These are phyloP conservation scores for Sciurus carolinensis DNA, from an alignment of 2,797 vertebrate species.

Conservation along the genomic window DNA sequence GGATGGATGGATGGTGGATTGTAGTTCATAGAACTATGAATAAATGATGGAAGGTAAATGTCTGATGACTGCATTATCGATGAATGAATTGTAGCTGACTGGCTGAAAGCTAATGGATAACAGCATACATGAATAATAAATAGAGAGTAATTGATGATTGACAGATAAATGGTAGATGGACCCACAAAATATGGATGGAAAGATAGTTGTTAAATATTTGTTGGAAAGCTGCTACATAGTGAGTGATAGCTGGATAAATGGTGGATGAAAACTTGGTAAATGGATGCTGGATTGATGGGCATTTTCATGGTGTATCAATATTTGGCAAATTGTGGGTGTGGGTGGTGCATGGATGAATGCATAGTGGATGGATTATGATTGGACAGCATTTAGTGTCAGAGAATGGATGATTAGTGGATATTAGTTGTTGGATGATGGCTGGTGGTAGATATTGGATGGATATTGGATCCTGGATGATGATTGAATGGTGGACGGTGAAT, in stretches of 20 bases:
- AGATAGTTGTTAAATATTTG: not conserved
- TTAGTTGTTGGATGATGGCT: not conserved
- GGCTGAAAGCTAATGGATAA: not conserved
- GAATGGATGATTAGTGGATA: not conserved
- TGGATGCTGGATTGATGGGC: not conserved
- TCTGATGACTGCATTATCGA: not conserved
- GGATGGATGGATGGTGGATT: not conserved
- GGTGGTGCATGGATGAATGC: not conserved
- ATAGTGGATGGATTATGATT: not conserved
- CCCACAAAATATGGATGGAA: too few relatives aligned
- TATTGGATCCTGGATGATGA: not conserved
- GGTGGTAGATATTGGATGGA: accelerated
- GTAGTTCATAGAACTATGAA: not conserved
- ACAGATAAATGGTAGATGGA: not conserved
- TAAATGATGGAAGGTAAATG: not conserved
- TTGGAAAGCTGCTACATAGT: not conserved
- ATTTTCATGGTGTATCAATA: accelerated
- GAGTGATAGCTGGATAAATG: too few relatives aligned
- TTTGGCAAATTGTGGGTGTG: not conserved
- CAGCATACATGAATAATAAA: not conserved
- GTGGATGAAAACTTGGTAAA: not conserved
- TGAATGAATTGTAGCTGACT: not conserved
- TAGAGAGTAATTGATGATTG: not conserved
- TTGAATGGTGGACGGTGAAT: accelerated
- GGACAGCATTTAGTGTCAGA: too few relatives aligned